Evolutionary conservation across 2,113 vertebrate genomes (phyloP).

Genomic region (Ancistrus triradiatus): DNA sequence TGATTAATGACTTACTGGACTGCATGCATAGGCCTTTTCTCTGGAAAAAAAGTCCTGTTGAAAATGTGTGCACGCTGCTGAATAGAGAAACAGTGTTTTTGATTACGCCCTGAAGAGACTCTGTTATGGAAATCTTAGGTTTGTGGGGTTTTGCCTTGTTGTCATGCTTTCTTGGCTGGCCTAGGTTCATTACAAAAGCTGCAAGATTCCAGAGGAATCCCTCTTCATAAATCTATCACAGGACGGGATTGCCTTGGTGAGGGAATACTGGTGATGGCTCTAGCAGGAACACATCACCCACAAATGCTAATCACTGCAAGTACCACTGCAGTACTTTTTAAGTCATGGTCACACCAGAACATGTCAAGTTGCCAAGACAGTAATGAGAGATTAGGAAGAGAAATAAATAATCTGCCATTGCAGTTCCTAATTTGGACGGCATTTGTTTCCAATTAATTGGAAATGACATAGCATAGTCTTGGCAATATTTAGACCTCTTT

Average conservation of each 20-base stretch:
- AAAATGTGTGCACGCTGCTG: conserved; percentile 25
- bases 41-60: conserved; percentile 39
- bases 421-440: too few relatives aligned
- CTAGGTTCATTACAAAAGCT: conserved; percentile 37
- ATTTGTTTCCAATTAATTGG: too few relatives aligned
- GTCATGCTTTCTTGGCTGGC: conserved; percentile 39
- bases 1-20: conserved; percentile 40
- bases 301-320: too few relatives aligned
- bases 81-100: conserved; percentile 15
- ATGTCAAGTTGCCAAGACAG: too few relatives aligned
- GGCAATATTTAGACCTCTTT: too few relatives aligned
- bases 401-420: too few relatives aligned
- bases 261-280: conserved; percentile 3
- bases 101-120: conserved; percentile 25
- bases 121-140: conserved; percentile 44
- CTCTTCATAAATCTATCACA: conserved; percentile 26
- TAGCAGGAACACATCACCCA: not conserved
- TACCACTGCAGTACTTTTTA: too few relatives aligned
- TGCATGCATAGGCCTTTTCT: conserved; percentile 21
- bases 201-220: conserved; percentile 44
- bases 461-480: too few relatives aligned
- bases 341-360: too few relatives aligned
- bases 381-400: too few relatives aligned
- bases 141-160: conserved; percentile 25
- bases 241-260: conserved; percentile 38